phyloP scores from a whole-genome alignment of 2,113 vertebrate genomes.

The Engystomops pustulosus region DNA sequence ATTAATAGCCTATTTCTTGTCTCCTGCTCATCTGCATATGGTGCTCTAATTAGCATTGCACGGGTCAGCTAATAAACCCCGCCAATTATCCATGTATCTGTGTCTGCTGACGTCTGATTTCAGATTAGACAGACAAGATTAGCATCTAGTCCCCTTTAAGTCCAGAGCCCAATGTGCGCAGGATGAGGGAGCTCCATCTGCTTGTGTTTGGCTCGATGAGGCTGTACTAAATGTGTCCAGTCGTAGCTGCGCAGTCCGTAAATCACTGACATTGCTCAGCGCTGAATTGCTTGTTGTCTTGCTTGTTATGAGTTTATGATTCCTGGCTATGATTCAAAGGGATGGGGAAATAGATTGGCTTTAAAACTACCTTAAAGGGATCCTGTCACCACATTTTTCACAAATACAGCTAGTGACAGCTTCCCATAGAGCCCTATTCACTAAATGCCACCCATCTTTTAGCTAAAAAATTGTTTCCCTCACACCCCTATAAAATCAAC shows the following conservation, averaged over 20 bases:
- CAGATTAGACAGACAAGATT: slow-evolving; percentile 47
- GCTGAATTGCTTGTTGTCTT: neutral
- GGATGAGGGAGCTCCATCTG: slow-evolving; percentile 34
- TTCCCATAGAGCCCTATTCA: no score
- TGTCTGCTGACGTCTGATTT: slow-evolving; percentile 40
- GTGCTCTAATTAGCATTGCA: slow-evolving; percentile 41
- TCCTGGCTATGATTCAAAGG: slow-evolving; percentile 5
- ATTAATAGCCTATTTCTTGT: slow-evolving; percentile 19
- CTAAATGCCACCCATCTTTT: no score
- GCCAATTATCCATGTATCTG: slow-evolving; percentile 38
- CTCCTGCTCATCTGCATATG: slow-evolving; percentile 32
- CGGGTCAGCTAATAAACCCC: slow-evolving; percentile 7
- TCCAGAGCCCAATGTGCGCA: neutral
- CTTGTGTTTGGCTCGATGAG: slow-evolving; percentile 30
- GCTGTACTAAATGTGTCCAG: slow-evolving; percentile 37
- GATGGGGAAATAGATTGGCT: neutral
- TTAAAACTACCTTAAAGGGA: neutral
- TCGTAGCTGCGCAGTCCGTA: slow-evolving; percentile 3
- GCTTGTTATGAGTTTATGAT: slow-evolving; percentile 28
- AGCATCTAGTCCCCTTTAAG: slow-evolving; percentile 35
- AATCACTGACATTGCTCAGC: slow-evolving; percentile 42
- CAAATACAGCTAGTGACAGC: no score
- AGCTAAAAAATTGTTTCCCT: no score
- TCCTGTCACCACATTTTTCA: no score
- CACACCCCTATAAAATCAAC: no score